phyloP scores from a whole-genome alignment of 2,888 invertebrate genomes.

The Anticlea derivata region DNA sequence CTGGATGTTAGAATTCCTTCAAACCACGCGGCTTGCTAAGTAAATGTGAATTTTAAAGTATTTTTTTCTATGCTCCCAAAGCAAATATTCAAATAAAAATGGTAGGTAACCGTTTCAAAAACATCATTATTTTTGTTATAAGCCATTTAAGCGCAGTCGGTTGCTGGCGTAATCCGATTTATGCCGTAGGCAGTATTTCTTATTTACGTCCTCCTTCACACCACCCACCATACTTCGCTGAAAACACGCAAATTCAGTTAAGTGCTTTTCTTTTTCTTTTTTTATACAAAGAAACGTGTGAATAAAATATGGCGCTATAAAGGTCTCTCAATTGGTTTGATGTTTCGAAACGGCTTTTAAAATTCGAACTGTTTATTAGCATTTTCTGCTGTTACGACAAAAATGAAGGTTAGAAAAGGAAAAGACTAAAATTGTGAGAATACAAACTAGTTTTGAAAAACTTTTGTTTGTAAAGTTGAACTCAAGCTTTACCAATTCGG shows the following conservation, averaged over 20 bases:
- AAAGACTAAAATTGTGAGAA: conserved; percentile 18
- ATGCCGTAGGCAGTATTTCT: conserved; percentile 61
- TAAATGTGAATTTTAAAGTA: too few relatives aligned
- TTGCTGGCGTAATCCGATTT: conserved; percentile 69
- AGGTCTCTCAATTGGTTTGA: not conserved
- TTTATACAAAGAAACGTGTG: conserved; percentile 19
- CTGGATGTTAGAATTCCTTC: too few relatives aligned
- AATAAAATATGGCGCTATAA: not conserved
- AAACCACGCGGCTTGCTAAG: too few relatives aligned
- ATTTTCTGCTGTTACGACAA: not conserved
- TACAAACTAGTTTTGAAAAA: conserved; percentile 26
- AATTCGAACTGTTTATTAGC: not conserved
- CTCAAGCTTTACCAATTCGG: conserved; percentile 21
- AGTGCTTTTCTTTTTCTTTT: conserved; percentile 50
- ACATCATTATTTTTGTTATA: conserved; percentile 66
- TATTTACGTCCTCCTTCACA: conserved; percentile 55
- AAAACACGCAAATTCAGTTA: conserved; percentile 58
- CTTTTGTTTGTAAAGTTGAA: conserved; percentile 18
- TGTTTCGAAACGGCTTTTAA: not conserved
- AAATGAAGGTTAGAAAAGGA: conserved; percentile 5
- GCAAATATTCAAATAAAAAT: too few relatives aligned
- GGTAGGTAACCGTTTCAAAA: conserved; percentile 48
- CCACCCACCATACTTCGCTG: conserved; percentile 58
- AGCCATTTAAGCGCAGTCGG: conserved; percentile 60
- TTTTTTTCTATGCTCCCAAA: too few relatives aligned